These are phyloP conservation scores for Enteromius afrohamiltoni DNA, from an alignment of 2,797 vertebrate genomes.

Conservation along the genomic window DNA sequence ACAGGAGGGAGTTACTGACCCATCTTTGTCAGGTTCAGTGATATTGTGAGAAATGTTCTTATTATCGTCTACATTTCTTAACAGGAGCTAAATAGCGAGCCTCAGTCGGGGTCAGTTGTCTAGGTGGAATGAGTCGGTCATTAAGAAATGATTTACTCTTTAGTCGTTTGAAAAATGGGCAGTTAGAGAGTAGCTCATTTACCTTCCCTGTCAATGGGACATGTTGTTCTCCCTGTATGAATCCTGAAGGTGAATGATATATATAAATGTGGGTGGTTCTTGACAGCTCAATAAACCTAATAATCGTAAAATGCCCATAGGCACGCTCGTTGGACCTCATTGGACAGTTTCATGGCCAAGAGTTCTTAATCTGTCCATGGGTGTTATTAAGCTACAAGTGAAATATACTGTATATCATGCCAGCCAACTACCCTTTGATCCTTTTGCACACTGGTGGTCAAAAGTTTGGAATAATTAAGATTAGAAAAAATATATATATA, in stretches of 20 bases:
- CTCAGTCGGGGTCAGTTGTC: conserved; percentile 19
- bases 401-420: background rate
- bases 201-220: conserved; percentile 11
- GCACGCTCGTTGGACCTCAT: background rate
- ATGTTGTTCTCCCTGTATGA: conserved; percentile 15
- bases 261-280: conserved; percentile 18
- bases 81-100: conserved; percentile 10
- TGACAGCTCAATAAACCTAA: conserved; percentile 39
- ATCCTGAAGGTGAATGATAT: conserved; percentile 25
- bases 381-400: background rate
- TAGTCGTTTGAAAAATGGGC: conserved; percentile 12
- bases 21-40: conserved; percentile 25
- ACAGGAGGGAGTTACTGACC: conserved; percentile 11
- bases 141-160: conserved; percentile 40
- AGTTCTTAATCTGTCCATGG: conserved; percentile 20
- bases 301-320: conserved; percentile 22
- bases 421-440: background rate
- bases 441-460: background rate
- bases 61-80: conserved; percentile 21
- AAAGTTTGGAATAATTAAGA: background rate
- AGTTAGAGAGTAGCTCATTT: conserved; percentile 30
- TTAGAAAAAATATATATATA: background rate
- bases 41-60: conserved; percentile 22
- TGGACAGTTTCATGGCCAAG: conserved; percentile 26
- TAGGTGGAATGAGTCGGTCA: conserved; percentile 4